Conservation (phyloP, 2,888 invertebrate genomes). For the Stenchaetothrips biformis region DNA sequence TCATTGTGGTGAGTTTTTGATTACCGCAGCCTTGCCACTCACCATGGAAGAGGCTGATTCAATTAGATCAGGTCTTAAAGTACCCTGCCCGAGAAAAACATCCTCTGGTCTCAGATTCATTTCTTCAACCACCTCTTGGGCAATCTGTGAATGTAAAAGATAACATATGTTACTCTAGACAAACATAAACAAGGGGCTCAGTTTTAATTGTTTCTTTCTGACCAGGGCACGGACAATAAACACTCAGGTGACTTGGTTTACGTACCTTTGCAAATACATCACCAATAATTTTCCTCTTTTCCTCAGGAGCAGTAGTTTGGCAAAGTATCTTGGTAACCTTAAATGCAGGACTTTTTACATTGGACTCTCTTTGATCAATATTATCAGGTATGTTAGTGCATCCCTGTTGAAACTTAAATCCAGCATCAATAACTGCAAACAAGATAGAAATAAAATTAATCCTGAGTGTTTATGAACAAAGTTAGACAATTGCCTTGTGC, state of each 20-base stretch:
- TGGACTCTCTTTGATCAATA: constrained; percentile 52
- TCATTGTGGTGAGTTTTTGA: constrained; percentile 99
- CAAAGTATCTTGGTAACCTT: constrained; percentile 77
- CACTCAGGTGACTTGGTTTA: background rate
- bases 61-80: constrained; percentile 93
- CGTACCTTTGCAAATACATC: constrained; percentile 87
- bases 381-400: constrained; percentile 74
- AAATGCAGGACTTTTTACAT: constrained; percentile 48
- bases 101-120: constrained; percentile 87
- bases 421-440: constrained; percentile 49
- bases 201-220: background rate
- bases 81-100: constrained; percentile 90
- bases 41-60: constrained; percentile 90
- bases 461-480: constrained; percentile 7
- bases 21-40: constrained; percentile 79
- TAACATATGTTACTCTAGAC: background rate
- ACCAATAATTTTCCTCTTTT: constrained; percentile 97
- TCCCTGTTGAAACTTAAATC: constrained; percentile 56
- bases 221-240: background rate
- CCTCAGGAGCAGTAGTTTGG: constrained; percentile 86
- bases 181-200: background rate
- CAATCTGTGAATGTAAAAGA: constrained; percentile 52
- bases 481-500: constrained; percentile 5
- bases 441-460: constrained; percentile 28
- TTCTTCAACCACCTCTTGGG: constrained; percentile 82